Evolutionary conservation across 2,113 vertebrate species (phyloP).

Genomic region (Oxyruncus cristatus): DNA sequence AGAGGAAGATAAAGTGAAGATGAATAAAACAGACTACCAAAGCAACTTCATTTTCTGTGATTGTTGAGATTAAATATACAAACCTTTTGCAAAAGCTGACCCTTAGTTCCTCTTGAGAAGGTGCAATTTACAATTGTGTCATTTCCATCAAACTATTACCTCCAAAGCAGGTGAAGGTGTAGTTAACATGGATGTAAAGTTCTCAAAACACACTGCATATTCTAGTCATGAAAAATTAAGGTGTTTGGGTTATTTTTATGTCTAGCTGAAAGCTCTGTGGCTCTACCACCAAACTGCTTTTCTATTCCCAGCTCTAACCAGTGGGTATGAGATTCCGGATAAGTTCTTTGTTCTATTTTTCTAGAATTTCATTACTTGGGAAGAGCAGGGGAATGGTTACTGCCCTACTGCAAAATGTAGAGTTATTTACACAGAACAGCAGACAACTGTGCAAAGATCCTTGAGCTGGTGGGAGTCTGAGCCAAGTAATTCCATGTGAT

Average conservation of each 20-base stretch:
- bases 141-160: not conserved
- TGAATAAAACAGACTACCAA: not conserved
- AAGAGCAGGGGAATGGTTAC: not conserved
- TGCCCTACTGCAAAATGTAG: not conserved
- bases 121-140: not conserved
- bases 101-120: not conserved
- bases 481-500: not conserved
- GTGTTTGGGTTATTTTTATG: rapidly evolving
- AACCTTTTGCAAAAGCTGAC: not conserved
- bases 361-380: not conserved
- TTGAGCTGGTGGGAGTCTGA: not conserved
- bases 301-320: not conserved
- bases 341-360: not conserved
- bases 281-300: not conserved
- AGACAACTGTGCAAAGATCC: not conserved
- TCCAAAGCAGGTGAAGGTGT: not conserved
- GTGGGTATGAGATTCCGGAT: not conserved
- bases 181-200: not conserved
- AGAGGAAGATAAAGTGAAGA: not conserved
- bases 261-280: not conserved
- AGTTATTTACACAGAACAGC: not conserved
- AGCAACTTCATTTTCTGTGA: not conserved
- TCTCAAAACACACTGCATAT: not conserved
- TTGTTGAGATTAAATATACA: not conserved
- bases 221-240: not conserved